Base-by-base conservation (phyloP, 2,113 vertebrate species). In the Mellivora capensis region DNA sequence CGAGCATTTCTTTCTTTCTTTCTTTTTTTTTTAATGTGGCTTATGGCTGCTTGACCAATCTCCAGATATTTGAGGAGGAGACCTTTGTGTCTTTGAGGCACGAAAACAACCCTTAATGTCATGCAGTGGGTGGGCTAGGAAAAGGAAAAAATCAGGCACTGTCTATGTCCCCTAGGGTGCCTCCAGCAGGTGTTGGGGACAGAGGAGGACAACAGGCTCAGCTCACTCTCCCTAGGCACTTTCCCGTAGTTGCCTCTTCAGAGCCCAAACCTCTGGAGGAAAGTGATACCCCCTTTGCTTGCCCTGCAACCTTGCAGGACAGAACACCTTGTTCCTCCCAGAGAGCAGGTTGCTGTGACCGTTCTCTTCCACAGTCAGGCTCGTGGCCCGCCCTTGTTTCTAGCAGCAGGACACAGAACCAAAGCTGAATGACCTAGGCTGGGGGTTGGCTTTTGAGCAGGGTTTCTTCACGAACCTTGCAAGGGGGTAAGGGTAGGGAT, bases 271-370 rank as follows among this genome's bases (percentile, higher is more conserved):
- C 61, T 0, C 0, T 85, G 9, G 72, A 20, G 6, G 44, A 77
- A 3, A 91, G 67, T 13, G 2, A 4, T 17, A 0, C 11, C 14
- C 31, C 11, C 67, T 2, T 29, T 9, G 39, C 69, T 62, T 4
- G 0, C 47, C 44, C 81, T 62, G 1, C 11, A 23, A 90, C 85
- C 11, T 14, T 6, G 0, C 0, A 0, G 34, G 18, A 49, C 29
- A 4, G 0, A 12, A 57, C 67, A 4, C 44, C 5, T 57, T 2
- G 17, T 0, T 59, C 57, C 31, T 25, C 37, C n/a, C 1, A 2
- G 42, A n/a, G 21, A 27, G 69, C 20, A n/a, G 47, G 31, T 5
- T 1, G 1, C 61, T 10, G 4, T 20, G 14, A 12, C 2, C 2
- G 79, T 67, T 87, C 57, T 64, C 54, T 29, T 72, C 39, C 10